Evolutionary conservation across 2,113 vertebrate species (phyloP), one percentile per base, ranked within the genome.

Genomic region (Amphiprion percula): DNA sequence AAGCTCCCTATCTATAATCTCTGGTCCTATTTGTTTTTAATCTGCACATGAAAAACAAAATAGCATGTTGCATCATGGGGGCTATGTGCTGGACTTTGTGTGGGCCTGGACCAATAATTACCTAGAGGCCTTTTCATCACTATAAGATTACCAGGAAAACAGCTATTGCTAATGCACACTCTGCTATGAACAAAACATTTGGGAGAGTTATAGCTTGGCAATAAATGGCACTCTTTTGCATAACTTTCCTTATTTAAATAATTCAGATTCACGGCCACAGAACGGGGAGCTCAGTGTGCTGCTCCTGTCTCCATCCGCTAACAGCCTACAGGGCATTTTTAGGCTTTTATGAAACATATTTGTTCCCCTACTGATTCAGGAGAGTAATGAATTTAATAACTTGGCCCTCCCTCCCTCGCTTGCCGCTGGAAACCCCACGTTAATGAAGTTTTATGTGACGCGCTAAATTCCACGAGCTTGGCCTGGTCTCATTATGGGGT

Each of bases 371-470:
- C 37, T n/a, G 39, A 72, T 83, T 87, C 56, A 69, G 53, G 44
- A 72, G 61, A 71, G 24, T 61, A 24, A 85, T 79, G 55, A 82
- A 84, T 87, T 87, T 68, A 89, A 85, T 82, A 87, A 85, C 21
- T 37, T 11, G 44, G 14, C 46, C 46, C 54, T 39, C 37, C 30
- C 72, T 58, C 65, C n/a, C 53, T 65, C 30, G n/a, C 26, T 14
- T 15, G 46, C 68, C 52, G 62, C 79, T 58, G 78, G 69, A 85
- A 85, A 53, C 52, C 49, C 65, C 62, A 14, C 16, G 17, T 77
- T 82, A 88, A 89, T 86, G 74, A 81, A 87, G 55, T 63, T 85
- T 77, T 85, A 74, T 67, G 76, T 74, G 69, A 79, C 24, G 24
- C 4, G 56, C 54, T 68, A 56, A 84, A 74, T 68, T 59, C 75